Evolutionary conservation across 2,888 invertebrate genomes (phyloP).

Genomic region (Drosophila diplacantha): DNA sequence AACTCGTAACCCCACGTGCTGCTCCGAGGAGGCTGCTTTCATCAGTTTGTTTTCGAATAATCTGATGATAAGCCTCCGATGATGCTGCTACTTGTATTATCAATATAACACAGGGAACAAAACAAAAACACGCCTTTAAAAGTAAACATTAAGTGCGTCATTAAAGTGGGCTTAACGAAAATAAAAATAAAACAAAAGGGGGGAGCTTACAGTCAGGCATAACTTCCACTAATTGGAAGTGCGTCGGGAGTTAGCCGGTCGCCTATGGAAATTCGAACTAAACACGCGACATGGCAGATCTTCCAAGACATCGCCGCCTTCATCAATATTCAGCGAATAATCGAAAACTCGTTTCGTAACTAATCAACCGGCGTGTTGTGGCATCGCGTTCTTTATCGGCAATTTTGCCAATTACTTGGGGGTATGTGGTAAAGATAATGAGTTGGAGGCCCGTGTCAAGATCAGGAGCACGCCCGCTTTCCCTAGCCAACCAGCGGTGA

Average conservation of each 20-base stretch:
- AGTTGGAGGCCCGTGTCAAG: slow-evolving; percentile 31
- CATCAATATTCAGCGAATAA: slow-evolving; percentile 32
- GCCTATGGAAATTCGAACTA: slow-evolving; percentile 22
- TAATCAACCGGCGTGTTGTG: slow-evolving; percentile 24
- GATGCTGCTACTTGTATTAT: slow-evolving; percentile 21
- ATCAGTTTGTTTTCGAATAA: slow-evolving; percentile 22
- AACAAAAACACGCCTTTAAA: slow-evolving; percentile 20
- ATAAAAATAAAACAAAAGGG: neutral
- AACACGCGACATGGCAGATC: slow-evolving; percentile 36
- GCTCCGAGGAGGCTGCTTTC: slow-evolving; percentile 5
- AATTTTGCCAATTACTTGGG: slow-evolving; percentile 33
- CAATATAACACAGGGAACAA: slow-evolving; percentile 23
- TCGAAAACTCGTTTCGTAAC: slow-evolving; percentile 35
- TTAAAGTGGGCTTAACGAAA: neutral
- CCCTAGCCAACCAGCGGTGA: slow-evolving; percentile 19
- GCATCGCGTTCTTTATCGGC: slow-evolving; percentile 28
- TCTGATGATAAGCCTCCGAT: slow-evolving; percentile 26
- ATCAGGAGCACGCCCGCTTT: slow-evolving; percentile 33
- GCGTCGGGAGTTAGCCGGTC: slow-evolving; percentile 10
- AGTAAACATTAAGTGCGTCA: slow-evolving; percentile 41
- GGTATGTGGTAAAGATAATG: slow-evolving; percentile 15
- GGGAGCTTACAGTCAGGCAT: slow-evolving; percentile 5
- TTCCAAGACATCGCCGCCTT: slow-evolving; percentile 25
- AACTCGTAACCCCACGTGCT: slow-evolving; percentile 29
- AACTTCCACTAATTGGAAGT: slow-evolving; percentile 37